phyloP scores from a whole-genome alignment of 2,797 vertebrate species.

The Emydoidea blandingii region DNA sequence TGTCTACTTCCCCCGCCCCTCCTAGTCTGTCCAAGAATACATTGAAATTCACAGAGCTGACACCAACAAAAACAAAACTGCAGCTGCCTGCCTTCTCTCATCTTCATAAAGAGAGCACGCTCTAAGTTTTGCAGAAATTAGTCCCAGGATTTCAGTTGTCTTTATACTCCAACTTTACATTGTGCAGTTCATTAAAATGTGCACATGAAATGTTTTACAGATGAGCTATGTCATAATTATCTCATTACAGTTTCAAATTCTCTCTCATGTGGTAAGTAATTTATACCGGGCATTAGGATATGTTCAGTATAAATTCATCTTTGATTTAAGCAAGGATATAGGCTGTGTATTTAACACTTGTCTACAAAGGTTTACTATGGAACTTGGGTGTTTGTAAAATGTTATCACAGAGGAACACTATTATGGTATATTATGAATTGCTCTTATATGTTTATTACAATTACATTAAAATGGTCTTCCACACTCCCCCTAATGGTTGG shows the following conservation, averaged over 20 bases:
- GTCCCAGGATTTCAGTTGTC: slow-evolving; percentile 67
- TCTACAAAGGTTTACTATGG: slow-evolving; percentile 15
- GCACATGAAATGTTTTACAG: slow-evolving; percentile 73
- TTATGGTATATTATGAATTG: slow-evolving; percentile 1
- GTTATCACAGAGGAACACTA: not conserved
- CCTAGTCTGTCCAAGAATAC: slow-evolving; percentile 25
- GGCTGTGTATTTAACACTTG: slow-evolving; percentile 13
- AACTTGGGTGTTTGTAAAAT: not conserved
- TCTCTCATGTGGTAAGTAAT: slow-evolving; percentile 67
- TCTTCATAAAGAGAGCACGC: slow-evolving; percentile 32
- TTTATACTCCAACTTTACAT: slow-evolving; percentile 64
- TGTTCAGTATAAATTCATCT: not conserved
- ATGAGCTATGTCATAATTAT: slow-evolving; percentile 67
- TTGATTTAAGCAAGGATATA: slow-evolving; percentile 38
- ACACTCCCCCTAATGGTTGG: not conserved
- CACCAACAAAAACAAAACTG: slow-evolving; percentile 1
- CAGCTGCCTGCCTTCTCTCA: slow-evolving; percentile 40
- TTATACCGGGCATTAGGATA: slow-evolving; percentile 34
- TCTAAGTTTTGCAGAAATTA: slow-evolving; percentile 69
- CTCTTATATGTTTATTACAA: slow-evolving; percentile 28
- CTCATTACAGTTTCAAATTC: slow-evolving; percentile 49
- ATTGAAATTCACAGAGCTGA: slow-evolving; percentile 23
- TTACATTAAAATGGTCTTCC: slow-evolving; percentile 20
- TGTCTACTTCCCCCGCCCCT: not conserved
- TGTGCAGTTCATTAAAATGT: slow-evolving; percentile 71